These are phyloP conservation scores for Chironomus tentans DNA, from an alignment of 2,888 invertebrate species.

Conservation along the genomic window DNA sequence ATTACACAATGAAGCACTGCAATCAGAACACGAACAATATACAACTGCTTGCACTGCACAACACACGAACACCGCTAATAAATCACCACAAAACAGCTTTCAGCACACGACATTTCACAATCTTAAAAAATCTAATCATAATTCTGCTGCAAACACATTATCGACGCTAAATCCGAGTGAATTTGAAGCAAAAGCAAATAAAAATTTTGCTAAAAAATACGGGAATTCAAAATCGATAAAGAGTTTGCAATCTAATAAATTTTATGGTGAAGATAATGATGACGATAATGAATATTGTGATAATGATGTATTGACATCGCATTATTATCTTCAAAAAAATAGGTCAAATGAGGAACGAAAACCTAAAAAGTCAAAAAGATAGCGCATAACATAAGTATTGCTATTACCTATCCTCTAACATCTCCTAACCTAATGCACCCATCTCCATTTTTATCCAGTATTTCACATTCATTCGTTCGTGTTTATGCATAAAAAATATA, in stretches of 20 bases:
- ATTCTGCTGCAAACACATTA: neutral
- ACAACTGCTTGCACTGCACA: constrained; percentile 1
- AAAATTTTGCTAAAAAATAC: neutral
- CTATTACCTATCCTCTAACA: neutral
- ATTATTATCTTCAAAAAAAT: constrained; percentile 6
- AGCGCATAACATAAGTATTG: neutral
- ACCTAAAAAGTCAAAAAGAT: constrained; percentile 13
- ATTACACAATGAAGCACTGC: constrained; percentile 12
- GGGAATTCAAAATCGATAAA: neutral
- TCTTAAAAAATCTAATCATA: neutral
- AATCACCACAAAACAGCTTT: constrained; percentile 4
- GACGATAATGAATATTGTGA: constrained; percentile 11
- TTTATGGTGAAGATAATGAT: neutral
- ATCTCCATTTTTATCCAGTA: neutral
- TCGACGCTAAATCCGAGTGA: constrained; percentile 9
- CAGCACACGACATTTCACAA: constrained; percentile 15
- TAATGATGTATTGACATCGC: constrained; percentile 3
- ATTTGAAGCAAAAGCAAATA: neutral
- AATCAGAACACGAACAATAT: constrained; percentile 1
- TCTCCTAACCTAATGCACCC: neutral
- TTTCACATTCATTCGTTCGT: neutral
- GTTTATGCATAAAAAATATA: too few relatives aligned
- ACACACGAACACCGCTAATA: constrained; percentile 9
- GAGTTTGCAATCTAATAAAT: neutral
- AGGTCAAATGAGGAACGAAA: neutral